These are phyloP conservation scores for Paramormyrops hopkinsi DNA, from an alignment of 2,797 vertebrate genomes.

Conservation along the genomic window DNA sequence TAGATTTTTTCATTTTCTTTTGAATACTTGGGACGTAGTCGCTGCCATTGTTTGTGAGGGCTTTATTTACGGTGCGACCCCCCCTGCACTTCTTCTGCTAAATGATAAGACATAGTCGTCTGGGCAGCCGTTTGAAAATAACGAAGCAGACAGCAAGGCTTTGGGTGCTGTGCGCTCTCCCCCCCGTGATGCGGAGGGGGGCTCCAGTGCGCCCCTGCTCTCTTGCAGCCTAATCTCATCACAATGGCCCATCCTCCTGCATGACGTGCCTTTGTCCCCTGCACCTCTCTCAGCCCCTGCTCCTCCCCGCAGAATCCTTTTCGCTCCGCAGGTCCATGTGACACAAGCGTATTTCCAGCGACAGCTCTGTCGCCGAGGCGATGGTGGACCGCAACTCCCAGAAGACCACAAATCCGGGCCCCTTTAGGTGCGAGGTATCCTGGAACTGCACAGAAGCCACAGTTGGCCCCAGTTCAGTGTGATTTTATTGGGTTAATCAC, in stretches of 20 bases:
- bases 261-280: neutral
- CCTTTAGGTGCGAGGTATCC: conserved; percentile 42
- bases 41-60: neutral
- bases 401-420: conserved; percentile 39
- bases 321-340: conserved; percentile 35
- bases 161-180: neutral
- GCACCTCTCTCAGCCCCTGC: neutral
- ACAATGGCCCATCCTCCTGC: conserved; percentile 3
- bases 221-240: conserved; percentile 3
- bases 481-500: neutral
- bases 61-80: neutral
- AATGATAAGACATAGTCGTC: neutral
- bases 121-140: neutral
- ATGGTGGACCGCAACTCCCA: conserved; percentile 43
- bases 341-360: conserved; percentile 45
- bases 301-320: conserved; percentile 25
- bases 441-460: neutral
- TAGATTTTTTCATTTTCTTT: neutral
- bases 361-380: conserved; percentile 47
- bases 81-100: neutral
- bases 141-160: neutral
- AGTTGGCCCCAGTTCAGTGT: conserved; percentile 7
- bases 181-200: neutral
- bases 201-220: neutral
- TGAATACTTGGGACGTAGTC: neutral